phyloP scores from a whole-genome alignment of 1,140 invertebrate genomes.

The Sycophila sp. region DNA sequence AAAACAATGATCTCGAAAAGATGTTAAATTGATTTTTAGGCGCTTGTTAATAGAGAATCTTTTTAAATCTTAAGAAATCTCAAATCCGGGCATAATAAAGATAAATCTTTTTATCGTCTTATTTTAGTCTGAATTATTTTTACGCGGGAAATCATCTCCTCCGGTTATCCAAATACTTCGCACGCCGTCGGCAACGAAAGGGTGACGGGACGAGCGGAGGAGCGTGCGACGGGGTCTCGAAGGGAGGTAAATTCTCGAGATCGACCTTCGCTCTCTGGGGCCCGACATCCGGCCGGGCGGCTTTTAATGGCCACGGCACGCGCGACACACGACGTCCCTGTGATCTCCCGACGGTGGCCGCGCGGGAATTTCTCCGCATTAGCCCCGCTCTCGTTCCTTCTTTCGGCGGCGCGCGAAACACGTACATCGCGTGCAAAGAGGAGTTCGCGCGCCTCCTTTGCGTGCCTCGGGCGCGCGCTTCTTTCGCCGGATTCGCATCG shows the following conservation, averaged over 20 bases:
- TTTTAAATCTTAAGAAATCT: too few relatives aligned
- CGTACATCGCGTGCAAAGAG: background rate
- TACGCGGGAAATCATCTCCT: background rate
- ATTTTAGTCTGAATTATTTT: background rate
- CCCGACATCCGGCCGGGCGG: background rate
- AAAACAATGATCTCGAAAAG: too few relatives aligned
- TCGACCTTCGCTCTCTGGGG: background rate
- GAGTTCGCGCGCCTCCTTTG: background rate
- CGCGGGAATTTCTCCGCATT: constrained; percentile 4
- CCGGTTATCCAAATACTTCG: too few relatives aligned
- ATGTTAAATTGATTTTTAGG: too few relatives aligned
- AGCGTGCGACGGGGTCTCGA: background rate
- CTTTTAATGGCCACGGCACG: constrained; percentile 4
- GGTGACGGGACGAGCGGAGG: background rate
- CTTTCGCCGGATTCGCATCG: background rate
- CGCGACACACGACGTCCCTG: background rate
- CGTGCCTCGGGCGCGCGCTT: background rate
- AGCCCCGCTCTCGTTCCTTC: background rate
- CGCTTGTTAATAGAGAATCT: too few relatives aligned
- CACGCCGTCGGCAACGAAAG: background rate
- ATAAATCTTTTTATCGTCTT: too few relatives aligned
- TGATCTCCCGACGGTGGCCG: constrained; percentile 1
- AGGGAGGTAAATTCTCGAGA: background rate
- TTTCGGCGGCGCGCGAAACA: background rate
- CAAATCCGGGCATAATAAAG: too few relatives aligned